Percentiles rank a stretch among this genome's conserved stretches.
phyloP scores from a whole-genome alignment of 2,113 vertebrate genomes.

The Hemichromis elongatus region DNA sequence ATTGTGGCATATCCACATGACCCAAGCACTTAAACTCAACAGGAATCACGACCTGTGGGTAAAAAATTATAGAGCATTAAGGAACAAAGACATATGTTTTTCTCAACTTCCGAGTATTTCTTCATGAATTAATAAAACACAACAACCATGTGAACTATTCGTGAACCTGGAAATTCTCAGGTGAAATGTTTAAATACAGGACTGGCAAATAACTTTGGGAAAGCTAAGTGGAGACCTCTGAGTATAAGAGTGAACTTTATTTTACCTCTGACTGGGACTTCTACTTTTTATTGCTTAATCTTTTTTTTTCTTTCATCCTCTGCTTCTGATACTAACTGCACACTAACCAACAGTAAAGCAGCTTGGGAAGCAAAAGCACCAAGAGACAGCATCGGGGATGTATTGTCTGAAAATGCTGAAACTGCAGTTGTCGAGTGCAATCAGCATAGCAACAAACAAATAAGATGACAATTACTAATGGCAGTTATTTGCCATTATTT shows the following conservation, averaged over 20 bases:
- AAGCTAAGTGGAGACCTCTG: slow-evolving; percentile 6
- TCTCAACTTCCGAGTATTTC: background rate
- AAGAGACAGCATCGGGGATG: background rate
- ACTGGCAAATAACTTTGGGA: slow-evolving; percentile 17
- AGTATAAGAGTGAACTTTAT: slow-evolving; percentile 51
- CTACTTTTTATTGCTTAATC: slow-evolving; percentile 41
- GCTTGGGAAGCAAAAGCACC: background rate
- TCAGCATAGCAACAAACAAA: background rate
- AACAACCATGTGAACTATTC: background rate
- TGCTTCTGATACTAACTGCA: background rate
- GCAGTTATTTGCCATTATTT: background rate
- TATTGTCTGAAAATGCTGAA: background rate
- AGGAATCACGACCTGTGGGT: background rate
- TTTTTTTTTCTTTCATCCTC: slow-evolving; percentile 44
- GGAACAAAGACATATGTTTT: background rate
- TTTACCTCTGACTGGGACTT: slow-evolving; percentile 56
- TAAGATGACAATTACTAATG: background rate
- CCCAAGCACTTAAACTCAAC: background rate
- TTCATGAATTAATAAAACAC: background rate
- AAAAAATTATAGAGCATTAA: background rate
- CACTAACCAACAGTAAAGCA: background rate
- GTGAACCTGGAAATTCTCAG: background rate
- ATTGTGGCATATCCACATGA: background rate
- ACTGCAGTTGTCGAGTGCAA: background rate
- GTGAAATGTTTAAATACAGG: slow-evolving; percentile 13